Evolutionary conservation across 2,113 vertebrate species (phyloP), one percentile per base, ranked within the genome.

Genomic region (Nettapus auritus): DNA sequence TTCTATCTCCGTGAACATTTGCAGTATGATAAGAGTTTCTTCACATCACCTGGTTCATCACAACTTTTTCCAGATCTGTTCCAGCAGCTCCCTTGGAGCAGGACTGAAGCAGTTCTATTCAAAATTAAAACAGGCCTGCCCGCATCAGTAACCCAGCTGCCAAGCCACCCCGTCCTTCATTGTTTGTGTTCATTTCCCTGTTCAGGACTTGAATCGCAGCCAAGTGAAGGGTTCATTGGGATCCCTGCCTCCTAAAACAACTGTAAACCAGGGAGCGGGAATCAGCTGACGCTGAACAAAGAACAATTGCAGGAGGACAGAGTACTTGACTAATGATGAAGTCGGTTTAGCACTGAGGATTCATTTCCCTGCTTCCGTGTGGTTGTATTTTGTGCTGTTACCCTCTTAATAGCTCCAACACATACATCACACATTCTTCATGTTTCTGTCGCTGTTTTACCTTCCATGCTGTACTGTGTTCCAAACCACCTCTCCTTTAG

Each of bases 401-500:
- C 10, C n/a, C 34, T 64, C 70, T 36, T 8, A 38, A 13, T 7
- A 0, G 13, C 67, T 40, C 40, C 29, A 16, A 16, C 6, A 53
- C 42, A 50, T 2, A 2, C 33, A 33, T 13, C 17, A 34, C 57
- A 20, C 19, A 3, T 6, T 53, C n/a, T 10, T 40, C 4, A n/a
- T 64, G 68, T 52, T 76, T 34, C 55, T 68, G 83, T 55, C 17
- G 26, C 34, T 48, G 38, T 11, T 83, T 84, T 98, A 99, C 99
- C 99, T 98, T 99, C 98, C 93, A 98, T n/a, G 48, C 98, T 98
- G 97, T 99, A 99, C 46, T 99, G 99, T 4, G 99, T 99, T 66
- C 99, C 99, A 98, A 99, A 99, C 99, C 99, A 99, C 96, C 98
- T 98, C 98, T 99, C 99, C 91, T 98, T 98, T 33, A 98, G 98